phyloP scores from a whole-genome alignment of 2,888 invertebrate species.

The Girardia tigrina region DNA sequence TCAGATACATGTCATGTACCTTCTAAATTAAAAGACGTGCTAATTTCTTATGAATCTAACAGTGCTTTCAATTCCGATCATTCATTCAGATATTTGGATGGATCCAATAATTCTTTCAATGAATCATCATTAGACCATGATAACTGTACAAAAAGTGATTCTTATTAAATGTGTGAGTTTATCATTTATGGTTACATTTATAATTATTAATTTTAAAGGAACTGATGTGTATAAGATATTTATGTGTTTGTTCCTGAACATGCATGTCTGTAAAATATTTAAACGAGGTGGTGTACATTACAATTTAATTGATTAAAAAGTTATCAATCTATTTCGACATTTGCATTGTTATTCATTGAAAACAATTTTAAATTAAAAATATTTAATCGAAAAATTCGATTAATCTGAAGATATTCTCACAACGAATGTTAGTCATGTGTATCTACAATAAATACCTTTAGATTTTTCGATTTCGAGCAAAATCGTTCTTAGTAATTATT shows the following conservation, averaged over 20 bases:
- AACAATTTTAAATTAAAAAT: no score
- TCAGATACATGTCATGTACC: neutral
- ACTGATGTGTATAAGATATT: neutral
- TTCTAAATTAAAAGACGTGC: neutral
- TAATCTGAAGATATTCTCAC: no score
- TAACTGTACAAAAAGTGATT: slow-evolving; percentile 7
- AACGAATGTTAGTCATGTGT: no score
- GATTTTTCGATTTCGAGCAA: no score
- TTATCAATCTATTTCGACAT: neutral
- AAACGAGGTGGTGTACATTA: slow-evolving; percentile 23
- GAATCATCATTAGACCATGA: neutral
- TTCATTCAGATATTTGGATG: slow-evolving; percentile 14
- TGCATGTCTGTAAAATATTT: slow-evolving; percentile 20
- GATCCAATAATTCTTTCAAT: slow-evolving; percentile 13
- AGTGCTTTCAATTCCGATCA: slow-evolving; percentile 14
- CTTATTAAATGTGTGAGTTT: slow-evolving; percentile 18
- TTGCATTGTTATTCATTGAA: neutral
- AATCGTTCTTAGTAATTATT: no score
- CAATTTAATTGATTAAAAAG: slow-evolving; percentile 20
- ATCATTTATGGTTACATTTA: slow-evolving; percentile 23
- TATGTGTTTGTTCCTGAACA: neutral
- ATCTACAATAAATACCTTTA: no score
- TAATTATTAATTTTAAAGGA: slow-evolving; percentile 16
- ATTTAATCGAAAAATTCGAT: no score
- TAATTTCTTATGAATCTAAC: neutral